Percentiles rank a stretch among this genome's conserved stretches.
Evolutionary conservation across 2,113 vertebrate species (phyloP).

Genomic region (Tetrax tetrax): DNA sequence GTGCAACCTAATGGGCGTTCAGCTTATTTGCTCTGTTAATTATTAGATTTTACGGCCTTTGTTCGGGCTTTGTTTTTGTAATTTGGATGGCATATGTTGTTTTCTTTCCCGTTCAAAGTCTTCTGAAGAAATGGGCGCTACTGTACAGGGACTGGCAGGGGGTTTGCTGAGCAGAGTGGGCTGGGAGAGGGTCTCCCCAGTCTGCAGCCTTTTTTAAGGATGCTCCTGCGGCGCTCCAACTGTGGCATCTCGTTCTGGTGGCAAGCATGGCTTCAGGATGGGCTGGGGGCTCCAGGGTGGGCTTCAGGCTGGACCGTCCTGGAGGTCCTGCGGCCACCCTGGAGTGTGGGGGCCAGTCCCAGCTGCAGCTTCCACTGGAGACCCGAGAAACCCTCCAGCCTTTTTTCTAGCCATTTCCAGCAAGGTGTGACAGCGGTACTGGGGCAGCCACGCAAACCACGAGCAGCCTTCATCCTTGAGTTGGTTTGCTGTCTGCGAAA

Average conservation of each 20-base stretch:
- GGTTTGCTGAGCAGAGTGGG: background rate
- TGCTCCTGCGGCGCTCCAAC: background rate
- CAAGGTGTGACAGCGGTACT: background rate
- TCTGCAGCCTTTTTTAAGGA: background rate
- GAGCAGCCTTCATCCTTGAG: background rate
- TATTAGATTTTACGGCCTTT: conserved; percentile 49
- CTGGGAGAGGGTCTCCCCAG: background rate
- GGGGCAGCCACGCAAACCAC: background rate
- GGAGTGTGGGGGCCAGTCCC: too few relatives aligned
- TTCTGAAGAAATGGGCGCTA: background rate
- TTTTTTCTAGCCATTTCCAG: background rate
- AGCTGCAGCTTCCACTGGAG: background rate
- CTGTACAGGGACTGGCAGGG: background rate
- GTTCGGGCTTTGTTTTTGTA: conserved; percentile 28
- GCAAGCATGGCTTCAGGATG: background rate
- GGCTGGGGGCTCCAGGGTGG: background rate
- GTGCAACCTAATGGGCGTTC: conserved; percentile 44
- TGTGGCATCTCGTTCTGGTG: accelerated
- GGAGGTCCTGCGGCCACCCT: background rate
- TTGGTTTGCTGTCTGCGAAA: background rate
- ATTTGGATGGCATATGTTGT: background rate
- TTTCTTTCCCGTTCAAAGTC: background rate
- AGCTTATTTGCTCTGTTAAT: conserved; percentile 58
- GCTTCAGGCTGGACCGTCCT: background rate
- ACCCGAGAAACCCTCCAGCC: background rate